Base-by-base conservation (phyloP, 1,140 invertebrate species). In the Philotrypesis tridentata region DNA sequence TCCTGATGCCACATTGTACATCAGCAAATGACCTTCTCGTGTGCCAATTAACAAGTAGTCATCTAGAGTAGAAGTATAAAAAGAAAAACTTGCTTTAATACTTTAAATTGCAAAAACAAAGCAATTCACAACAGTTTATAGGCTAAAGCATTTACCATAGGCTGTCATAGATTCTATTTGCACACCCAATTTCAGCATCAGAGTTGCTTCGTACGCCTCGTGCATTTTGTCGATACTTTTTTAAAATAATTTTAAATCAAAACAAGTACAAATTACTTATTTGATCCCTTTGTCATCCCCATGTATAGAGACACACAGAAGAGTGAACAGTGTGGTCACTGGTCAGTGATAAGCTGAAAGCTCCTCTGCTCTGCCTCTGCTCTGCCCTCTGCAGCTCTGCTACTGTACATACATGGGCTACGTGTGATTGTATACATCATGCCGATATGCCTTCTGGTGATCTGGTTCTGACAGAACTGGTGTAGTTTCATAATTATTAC, bases 31-130 rank as follows among this genome's bases (percentile, higher is more conserved):
- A 0, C 98, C 98, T 89, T 98, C 96, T 86, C 96, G 95, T 31
- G 98, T 99, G 25, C 98, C 98, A 87, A 99, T 94, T 55, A 99
- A 91, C 67, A 99, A 92, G 91, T 96, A 96, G 87, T 97, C 97
- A 93, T 97, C 98, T 99, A 90, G 80, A 94, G 93, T 83, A 85
- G 61, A 85, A 80, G 76, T 82, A 79, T n/a, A n/a, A n/a, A 25
- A 29, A 40, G 17, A 55, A 43, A 12, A 61, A 70, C 31, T 27
- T 78, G 37, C 70, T 23, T 68, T 72, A 73, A 48, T 6, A 68
- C 17, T 67, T 61, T 33, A 37, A 31, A 71, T 71, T 75, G n/a
- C 60, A 37, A 5, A 8, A 67, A 48, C 7, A 27, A 40, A 60
- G 48, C 9, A 68, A 8, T 37, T 37, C 33, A 84, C 31, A 23